Evolutionary conservation across 2,888 invertebrate genomes (phyloP).

Genomic region (Tridacna crocea): DNA sequence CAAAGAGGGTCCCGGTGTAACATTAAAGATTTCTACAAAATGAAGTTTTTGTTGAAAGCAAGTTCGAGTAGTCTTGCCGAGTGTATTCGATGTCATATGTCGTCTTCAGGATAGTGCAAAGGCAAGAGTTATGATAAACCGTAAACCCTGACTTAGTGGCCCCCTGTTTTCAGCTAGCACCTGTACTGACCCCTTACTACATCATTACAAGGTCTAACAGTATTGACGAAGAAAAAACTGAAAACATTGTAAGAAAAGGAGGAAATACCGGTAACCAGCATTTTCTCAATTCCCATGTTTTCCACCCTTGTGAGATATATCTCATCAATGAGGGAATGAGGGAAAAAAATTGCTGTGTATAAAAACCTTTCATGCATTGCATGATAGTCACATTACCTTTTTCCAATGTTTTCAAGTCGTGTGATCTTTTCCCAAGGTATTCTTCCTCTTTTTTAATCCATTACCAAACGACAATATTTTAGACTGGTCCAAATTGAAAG

Average conservation of each 20-base stretch:
- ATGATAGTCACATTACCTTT: no score
- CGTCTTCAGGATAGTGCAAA: neutral
- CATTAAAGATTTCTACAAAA: constrained; percentile 76
- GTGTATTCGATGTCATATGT: constrained; percentile 67
- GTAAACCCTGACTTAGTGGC: neutral
- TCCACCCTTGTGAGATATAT: no score
- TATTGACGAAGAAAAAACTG: no score
- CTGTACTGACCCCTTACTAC: neutral
- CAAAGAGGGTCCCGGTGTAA: constrained; percentile 66
- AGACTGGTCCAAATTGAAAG: no score
- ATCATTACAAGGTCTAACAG: neutral
- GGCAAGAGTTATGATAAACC: neutral
- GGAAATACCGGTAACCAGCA: neutral
- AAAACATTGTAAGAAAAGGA: neutral
- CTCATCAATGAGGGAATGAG: no score
- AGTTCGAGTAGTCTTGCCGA: constrained; percentile 76
- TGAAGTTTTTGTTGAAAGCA: constrained; percentile 79
- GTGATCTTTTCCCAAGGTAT: no score
- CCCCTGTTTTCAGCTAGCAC: neutral
- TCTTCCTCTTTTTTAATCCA: no score
- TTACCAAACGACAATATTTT: no score
- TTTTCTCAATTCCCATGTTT: neutral
- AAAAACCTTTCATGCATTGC: no score
- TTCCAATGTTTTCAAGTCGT: no score
- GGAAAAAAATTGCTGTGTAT: no score